Evolutionary conservation across 2,113 vertebrate genomes (phyloP).

Genomic region (Nothoprocta pentlandii): DNA sequence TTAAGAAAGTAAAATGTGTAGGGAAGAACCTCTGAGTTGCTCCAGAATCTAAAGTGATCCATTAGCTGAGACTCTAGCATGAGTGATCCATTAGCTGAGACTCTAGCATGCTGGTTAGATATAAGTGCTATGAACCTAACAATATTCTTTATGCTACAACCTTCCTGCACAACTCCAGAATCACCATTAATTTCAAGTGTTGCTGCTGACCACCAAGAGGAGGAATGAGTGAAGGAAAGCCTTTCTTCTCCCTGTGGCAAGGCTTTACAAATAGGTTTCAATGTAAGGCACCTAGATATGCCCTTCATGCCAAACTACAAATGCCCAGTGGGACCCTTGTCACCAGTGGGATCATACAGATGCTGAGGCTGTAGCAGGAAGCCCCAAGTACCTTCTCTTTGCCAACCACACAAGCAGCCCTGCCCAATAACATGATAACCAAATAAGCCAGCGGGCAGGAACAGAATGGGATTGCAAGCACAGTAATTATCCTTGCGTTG

Average conservation of each 20-base stretch:
- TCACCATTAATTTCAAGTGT: neutral
- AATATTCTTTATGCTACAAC: neutral
- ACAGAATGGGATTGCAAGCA: accelerated
- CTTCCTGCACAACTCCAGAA: neutral
- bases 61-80: neutral
- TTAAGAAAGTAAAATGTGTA: neutral
- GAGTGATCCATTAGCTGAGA: neutral
- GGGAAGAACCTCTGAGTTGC: neutral
- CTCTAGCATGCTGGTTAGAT: neutral
- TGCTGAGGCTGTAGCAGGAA: neutral
- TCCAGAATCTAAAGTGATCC: neutral
- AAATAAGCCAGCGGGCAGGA: neutral
- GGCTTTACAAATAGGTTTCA: neutral
- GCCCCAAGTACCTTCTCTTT: accelerated
- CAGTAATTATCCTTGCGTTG: neutral
- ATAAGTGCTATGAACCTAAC: accelerated
- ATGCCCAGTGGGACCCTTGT: neutral
- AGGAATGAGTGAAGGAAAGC: neutral
- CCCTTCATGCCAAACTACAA: neutral
- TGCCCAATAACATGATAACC: neutral
- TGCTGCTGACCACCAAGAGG: neutral
- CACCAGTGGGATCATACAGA: neutral
- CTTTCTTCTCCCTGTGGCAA: neutral
- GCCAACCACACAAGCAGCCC: neutral
- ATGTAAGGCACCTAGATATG: neutral